A percentile compares a stretch with the other conserved stretches of the same genome.
Conservation (phyloP, 2,888 invertebrate genomes). For the Hofmannophila pseudospretella region DNA sequence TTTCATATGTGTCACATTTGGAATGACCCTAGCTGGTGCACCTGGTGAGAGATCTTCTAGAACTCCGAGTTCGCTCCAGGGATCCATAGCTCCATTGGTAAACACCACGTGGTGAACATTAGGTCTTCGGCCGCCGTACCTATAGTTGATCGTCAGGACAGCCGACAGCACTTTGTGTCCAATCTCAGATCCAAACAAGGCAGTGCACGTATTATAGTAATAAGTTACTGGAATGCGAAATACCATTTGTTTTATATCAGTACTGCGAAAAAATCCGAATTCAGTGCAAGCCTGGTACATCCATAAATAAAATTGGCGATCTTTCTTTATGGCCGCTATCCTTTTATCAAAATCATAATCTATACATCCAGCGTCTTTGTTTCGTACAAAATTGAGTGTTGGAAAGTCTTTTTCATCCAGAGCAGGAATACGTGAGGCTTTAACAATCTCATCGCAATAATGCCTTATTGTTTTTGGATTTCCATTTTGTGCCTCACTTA, state of each 20-base stretch:
- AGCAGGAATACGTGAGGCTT: neutral
- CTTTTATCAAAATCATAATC: neutral
- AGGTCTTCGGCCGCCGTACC: slow-evolving; percentile 8
- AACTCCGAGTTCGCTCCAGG: slow-evolving; percentile 7
- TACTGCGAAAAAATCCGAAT: slow-evolving; percentile 7
- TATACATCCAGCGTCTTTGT: neutral
- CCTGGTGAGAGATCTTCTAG: neutral
- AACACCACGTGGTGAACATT: slow-evolving; percentile 8
- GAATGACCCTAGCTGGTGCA: slow-evolving; percentile 1
- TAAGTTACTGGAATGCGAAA: neutral
- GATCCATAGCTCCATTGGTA: slow-evolving; percentile 10
- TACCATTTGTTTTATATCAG: too few relatives aligned
- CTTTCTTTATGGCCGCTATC: neutral
- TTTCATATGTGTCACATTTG: neutral
- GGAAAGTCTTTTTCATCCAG: neutral
- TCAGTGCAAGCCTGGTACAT: slow-evolving; percentile 10
- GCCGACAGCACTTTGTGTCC: too few relatives aligned
- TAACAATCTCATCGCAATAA: neutral
- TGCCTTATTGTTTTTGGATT: neutral
- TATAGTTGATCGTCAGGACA: too few relatives aligned
- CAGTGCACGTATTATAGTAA: neutral
- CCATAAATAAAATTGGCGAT: neutral
- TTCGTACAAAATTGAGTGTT: too few relatives aligned
- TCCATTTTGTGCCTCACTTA: neutral
- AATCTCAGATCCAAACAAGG: slow-evolving; percentile 3